Conservation (phyloP, 2,797 vertebrate species). For the Neosilurus hyrtlii region DNA sequence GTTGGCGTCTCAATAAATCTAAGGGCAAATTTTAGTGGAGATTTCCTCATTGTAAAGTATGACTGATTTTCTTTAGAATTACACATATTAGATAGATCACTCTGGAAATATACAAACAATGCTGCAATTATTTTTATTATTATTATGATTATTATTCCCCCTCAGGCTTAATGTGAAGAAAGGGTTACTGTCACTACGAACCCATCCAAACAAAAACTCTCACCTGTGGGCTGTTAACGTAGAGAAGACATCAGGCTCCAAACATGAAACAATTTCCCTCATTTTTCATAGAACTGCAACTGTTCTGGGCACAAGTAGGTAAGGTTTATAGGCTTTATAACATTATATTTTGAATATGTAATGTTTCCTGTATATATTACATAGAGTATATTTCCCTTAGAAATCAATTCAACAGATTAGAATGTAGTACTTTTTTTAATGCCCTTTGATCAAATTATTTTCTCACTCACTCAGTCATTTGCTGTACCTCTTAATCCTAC, state of each 20-base stretch:
- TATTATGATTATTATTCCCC: background rate
- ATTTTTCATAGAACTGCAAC: slow-evolving; percentile 60
- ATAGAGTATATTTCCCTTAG: background rate
- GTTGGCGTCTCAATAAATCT: slow-evolving; percentile 66
- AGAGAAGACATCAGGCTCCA: slow-evolving; percentile 65
- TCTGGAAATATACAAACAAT: background rate
- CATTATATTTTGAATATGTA: background rate
- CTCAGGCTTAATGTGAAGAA: slow-evolving; percentile 71
- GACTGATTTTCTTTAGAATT: background rate
- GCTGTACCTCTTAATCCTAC: too few species aligned
- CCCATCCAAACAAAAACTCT: slow-evolving; percentile 60
- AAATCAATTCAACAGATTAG: background rate
- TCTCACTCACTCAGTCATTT: too few species aligned
- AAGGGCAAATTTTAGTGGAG: slow-evolving; percentile 64
- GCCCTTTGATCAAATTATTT: background rate
- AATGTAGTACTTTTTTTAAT: background rate
- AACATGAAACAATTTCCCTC: slow-evolving; percentile 69
- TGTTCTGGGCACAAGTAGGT: slow-evolving; percentile 45
- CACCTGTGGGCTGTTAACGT: slow-evolving; percentile 68
- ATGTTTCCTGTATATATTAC: background rate
- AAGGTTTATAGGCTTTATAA: background rate
- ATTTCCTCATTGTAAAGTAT: slow-evolving; percentile 69
- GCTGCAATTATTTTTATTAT: background rate
- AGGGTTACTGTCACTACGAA: slow-evolving; percentile 66
- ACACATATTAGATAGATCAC: background rate